Percentiles rank a stretch among this genome's conserved stretches.
Evolutionary conservation across 2,113 vertebrate genomes (phyloP).

Genomic region (Eublepharis macularius): DNA sequence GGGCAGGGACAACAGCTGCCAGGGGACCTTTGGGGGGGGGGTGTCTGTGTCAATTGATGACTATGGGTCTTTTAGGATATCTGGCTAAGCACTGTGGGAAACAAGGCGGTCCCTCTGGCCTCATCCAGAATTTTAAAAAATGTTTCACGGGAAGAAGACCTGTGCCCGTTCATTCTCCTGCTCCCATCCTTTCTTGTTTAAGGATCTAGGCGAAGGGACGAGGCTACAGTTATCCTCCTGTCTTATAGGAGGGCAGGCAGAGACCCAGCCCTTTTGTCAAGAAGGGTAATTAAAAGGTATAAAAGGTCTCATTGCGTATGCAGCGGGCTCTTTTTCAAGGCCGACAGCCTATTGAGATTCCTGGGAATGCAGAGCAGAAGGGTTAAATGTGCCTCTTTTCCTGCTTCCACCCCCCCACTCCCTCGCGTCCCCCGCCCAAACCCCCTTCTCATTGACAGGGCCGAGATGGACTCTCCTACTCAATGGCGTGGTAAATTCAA

Average conservation of each 20-base stretch:
- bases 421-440: not conserved
- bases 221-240: slow-evolving; percentile 26
- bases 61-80: too few relatives aligned
- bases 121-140: too few relatives aligned
- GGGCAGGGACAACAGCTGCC: too few relatives aligned
- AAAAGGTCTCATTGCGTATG: slow-evolving; percentile 90
- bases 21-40: too few relatives aligned
- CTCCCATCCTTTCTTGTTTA: not conserved
- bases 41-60: too few relatives aligned
- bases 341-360: slow-evolving; percentile 82
- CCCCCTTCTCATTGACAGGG: slow-evolving; percentile 73
- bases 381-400: slow-evolving; percentile 84
- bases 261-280: slow-evolving; percentile 74
- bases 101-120: too few relatives aligned
- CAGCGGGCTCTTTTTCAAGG: slow-evolving; percentile 85
- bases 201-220: not conserved
- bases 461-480: slow-evolving; percentile 84
- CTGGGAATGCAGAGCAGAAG: slow-evolving; percentile 83
- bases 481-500: slow-evolving; percentile 81
- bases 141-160: not conserved
- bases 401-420: slow-evolving; percentile 16
- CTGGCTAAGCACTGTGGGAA: too few relatives aligned
- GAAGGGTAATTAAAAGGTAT: slow-evolving; percentile 88
- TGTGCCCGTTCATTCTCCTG: rapidly evolving
- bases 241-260: slow-evolving; percentile 61